Evolutionary conservation across 2,113 vertebrate species (phyloP).

Genomic region (Rattus norvegicus): DNA sequence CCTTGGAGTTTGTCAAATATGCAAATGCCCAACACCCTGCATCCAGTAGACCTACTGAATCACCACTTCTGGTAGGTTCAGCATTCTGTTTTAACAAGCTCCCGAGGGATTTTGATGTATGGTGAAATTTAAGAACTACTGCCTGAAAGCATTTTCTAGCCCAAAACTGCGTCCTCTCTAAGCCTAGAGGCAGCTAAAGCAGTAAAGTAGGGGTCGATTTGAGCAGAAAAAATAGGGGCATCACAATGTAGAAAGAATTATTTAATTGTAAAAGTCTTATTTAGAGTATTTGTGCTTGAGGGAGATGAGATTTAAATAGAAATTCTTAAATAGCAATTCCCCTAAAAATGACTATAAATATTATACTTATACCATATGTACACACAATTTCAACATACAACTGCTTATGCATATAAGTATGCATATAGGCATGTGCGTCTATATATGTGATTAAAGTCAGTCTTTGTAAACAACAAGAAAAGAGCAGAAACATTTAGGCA

Average conservation of each 20-base stretch:
- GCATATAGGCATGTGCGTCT: not conserved
- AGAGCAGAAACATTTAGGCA: slow-evolving; percentile 12
- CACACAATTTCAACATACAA: not conserved
- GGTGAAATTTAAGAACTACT: slow-evolving; percentile 58
- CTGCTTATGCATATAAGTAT: not conserved
- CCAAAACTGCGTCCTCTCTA: slow-evolving; percentile 22
- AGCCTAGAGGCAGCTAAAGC: not conserved
- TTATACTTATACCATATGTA: not conserved
- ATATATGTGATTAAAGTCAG: slow-evolving; percentile 3
- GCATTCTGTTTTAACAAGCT: slow-evolving; percentile 59
- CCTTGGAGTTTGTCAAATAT: slow-evolving; percentile 37
- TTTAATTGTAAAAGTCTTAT: slow-evolving; percentile 49
- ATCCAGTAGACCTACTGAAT: slow-evolving; percentile 1
- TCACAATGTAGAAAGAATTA: slow-evolving; percentile 32
- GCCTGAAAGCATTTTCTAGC: slow-evolving; percentile 54
- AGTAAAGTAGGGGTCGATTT: not conserved
- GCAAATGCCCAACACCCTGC: not conserved
- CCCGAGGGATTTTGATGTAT: slow-evolving; percentile 50
- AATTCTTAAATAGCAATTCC: slow-evolving; percentile 60
- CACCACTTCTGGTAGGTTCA: slow-evolving; percentile 38
- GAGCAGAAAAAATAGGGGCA: slow-evolving; percentile 43
- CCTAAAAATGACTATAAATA: slow-evolving; percentile 38
- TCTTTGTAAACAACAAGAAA: slow-evolving; percentile 30
- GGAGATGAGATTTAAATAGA: slow-evolving; percentile 55
- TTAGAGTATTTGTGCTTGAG: slow-evolving; percentile 51